A percentile compares a stretch with the other conserved stretches of the same genome.
phyloP scores from a whole-genome alignment of 2,888 invertebrate genomes.

The Nemoura dubitans region DNA sequence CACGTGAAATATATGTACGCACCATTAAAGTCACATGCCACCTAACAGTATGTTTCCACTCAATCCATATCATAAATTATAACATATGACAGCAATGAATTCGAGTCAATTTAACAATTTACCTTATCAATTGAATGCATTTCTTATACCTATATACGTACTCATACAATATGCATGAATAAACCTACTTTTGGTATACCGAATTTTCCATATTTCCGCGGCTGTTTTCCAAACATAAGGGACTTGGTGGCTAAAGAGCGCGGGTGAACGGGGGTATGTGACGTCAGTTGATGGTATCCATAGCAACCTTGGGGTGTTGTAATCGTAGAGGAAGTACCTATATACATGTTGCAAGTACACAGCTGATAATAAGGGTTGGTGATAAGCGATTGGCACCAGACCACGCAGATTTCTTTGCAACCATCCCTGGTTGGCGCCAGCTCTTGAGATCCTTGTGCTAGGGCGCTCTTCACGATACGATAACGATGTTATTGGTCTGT shows the following conservation, averaged over 20 bases:
- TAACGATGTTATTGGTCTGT: neutral
- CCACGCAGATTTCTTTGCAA: neutral
- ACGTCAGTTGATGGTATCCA: conserved; percentile 29
- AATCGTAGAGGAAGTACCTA: conserved; percentile 38
- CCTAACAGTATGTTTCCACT: too few species aligned
- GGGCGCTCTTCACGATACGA: neutral
- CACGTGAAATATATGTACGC: too few species aligned
- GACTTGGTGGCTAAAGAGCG: neutral
- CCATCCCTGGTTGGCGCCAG: neutral
- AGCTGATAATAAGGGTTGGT: conserved; percentile 20
- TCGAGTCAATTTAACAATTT: too few species aligned
- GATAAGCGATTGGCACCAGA: conserved; percentile 4
- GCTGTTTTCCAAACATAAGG: conserved; percentile 20
- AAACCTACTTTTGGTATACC: neutral
- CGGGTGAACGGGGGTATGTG: neutral
- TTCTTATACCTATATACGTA: too few species aligned
- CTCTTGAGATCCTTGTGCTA: neutral
- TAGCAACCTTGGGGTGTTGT: conserved; percentile 35
- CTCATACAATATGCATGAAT: too few species aligned
- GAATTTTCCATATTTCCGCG: conserved; percentile 32
- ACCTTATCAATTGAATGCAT: too few species aligned
- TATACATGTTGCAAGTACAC: neutral
- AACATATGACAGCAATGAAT: too few species aligned
- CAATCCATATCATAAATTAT: too few species aligned
- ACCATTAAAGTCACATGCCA: too few species aligned